These are phyloP conservation scores for Oscheius myriophilus DNA, from an alignment of 2,888 invertebrate genomes.

Conservation along the genomic window DNA sequence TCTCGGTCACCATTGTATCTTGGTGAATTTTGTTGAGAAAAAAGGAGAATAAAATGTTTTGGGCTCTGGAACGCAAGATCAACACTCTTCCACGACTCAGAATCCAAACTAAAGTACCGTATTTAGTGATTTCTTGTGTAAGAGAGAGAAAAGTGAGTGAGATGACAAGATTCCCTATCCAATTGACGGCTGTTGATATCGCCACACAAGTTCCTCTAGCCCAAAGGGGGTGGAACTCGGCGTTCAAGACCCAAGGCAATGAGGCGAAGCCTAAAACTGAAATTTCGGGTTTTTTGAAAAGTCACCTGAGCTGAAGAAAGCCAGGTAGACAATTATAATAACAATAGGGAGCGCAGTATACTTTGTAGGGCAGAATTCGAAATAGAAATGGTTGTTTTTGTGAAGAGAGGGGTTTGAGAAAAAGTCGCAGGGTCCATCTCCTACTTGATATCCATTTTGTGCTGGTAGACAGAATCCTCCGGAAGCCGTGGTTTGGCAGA, in stretches of 20 bases:
- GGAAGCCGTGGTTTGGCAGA: conserved; percentile 35
- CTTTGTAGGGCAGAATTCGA: conserved; percentile 61
- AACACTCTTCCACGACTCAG: too few species aligned
- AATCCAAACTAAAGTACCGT: conserved; percentile 34
- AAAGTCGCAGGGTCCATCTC: conserved; percentile 32
- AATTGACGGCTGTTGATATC: conserved; percentile 70
- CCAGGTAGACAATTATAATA: conserved; percentile 57
- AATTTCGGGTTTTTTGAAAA: too few species aligned
- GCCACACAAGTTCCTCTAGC: conserved; percentile 72
- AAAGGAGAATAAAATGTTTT: too few species aligned
- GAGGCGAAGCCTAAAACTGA: conserved; percentile 74
- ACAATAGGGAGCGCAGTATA: conserved; percentile 69
- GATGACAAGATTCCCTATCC: conserved; percentile 74
- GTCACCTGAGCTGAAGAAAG: conserved; percentile 46
- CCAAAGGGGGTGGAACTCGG: conserved; percentile 75
- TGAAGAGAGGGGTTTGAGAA: conserved; percentile 10
- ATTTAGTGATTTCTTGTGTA: conserved; percentile 55
- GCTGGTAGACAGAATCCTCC: conserved; percentile 24
- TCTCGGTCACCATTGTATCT: too few species aligned
- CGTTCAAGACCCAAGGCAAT: conserved; percentile 76
- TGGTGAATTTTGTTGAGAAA: too few species aligned
- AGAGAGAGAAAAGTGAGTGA: conserved; percentile 73
- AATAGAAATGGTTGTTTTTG: conserved; percentile 33
- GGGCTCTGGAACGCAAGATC: too few species aligned
- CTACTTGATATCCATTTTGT: conserved; percentile 13